Percentiles rank a stretch among this genome's conserved stretches.
Conservation (phyloP, 2,888 invertebrate genomes). For the Drosophila nr. perissopoda region DNA sequence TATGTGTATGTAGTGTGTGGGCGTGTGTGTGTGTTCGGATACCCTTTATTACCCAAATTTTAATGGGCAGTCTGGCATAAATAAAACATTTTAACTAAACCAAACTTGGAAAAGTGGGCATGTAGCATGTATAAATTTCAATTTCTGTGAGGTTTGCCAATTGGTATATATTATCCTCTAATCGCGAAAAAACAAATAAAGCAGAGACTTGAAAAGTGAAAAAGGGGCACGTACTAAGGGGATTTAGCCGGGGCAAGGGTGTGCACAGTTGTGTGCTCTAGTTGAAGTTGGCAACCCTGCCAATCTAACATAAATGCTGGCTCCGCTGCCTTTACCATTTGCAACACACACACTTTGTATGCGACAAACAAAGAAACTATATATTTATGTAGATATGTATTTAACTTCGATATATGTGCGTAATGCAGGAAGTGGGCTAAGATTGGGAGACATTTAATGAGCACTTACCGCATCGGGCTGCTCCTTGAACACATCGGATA, state of each 20-base stretch:
- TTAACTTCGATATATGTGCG: neutral
- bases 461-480: conserved; percentile 79
- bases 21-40: neutral
- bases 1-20: neutral
- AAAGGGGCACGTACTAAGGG: neutral
- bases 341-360: conserved; percentile 14
- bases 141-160: neutral
- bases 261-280: conserved; percentile 11
- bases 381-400: neutral
- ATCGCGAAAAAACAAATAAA: neutral
- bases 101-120: neutral
- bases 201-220: neutral
- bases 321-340: conserved; percentile 8
- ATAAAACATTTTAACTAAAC: neutral
- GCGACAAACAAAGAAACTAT: conserved; percentile 43
- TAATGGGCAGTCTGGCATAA: neutral
- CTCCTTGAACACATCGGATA: conserved; percentile 78
- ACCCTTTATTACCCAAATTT: neutral
- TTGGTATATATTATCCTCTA: neutral
- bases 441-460: conserved; percentile 4
- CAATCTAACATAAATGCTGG: neutral
- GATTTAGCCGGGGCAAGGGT: neutral
- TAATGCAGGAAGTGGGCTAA: conserved; percentile 10
- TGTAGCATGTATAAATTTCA: neutral
- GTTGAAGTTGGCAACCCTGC: conserved; percentile 44